phyloP scores from a whole-genome alignment of 2,797 vertebrate genomes.

The Acridotheres tristis region DNA sequence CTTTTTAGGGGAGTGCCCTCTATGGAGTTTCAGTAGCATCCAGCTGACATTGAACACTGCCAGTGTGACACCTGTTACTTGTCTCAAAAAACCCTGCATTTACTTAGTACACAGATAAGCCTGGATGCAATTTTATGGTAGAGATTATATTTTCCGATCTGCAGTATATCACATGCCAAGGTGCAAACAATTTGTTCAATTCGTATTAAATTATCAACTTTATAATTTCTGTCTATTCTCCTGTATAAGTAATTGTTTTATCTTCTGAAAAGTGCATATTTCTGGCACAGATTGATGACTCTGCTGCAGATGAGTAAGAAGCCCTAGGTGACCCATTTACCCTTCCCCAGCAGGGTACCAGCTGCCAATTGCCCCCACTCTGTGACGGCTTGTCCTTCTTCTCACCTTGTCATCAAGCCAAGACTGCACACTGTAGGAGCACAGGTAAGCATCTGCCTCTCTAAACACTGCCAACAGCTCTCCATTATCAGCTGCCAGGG shows the following conservation, averaged over 20 bases:
- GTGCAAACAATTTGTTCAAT: slow-evolving; percentile 7
- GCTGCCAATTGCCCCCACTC: slow-evolving; percentile 78
- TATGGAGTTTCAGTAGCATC: background rate
- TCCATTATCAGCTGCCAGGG: slow-evolving; percentile 74
- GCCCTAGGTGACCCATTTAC: slow-evolving; percentile 75
- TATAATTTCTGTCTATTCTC: slow-evolving; percentile 56
- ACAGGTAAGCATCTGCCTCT: slow-evolving; percentile 81
- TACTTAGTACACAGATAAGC: background rate
- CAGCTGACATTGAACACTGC: background rate
- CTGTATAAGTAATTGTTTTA: slow-evolving; percentile 36
- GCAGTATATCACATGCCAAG: background rate
- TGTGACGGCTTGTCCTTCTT: slow-evolving; percentile 77
- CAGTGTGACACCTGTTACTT: background rate
- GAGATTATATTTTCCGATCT: background rate
- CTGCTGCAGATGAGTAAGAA: slow-evolving; percentile 60
- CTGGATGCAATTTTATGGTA: background rate
- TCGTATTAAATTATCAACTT: slow-evolving; percentile 58
- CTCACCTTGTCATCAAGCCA: slow-evolving; percentile 81
- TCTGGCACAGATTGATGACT: slow-evolving; percentile 69
- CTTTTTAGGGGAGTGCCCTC: background rate
- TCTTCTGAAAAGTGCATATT: slow-evolving; percentile 63
- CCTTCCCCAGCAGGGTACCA: slow-evolving; percentile 72
- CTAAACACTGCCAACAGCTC: slow-evolving; percentile 76
- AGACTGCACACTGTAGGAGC: slow-evolving; percentile 70
- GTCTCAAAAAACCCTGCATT: background rate